These are phyloP conservation scores for Astatotilapia flaviijosephi DNA, from an alignment of 2,113 vertebrate species.

Conservation along the genomic window DNA sequence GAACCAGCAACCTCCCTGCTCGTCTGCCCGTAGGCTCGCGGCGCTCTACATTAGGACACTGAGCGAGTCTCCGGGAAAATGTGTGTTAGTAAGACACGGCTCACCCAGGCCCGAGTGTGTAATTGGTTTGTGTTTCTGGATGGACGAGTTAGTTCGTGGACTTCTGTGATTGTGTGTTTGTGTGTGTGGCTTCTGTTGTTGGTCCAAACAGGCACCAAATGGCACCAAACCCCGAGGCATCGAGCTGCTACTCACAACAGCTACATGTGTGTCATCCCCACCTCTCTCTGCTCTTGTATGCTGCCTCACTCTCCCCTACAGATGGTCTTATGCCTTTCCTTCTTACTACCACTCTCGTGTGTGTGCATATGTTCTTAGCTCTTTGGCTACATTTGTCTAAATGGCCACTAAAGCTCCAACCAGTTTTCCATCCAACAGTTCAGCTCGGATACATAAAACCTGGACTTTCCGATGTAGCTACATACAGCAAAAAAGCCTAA, in stretches of 20 bases:
- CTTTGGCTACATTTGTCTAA: background rate
- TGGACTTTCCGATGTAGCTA: rapidly evolving
- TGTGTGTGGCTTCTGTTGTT: background rate
- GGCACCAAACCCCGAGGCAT: constrained; percentile 34
- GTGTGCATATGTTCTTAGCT: background rate
- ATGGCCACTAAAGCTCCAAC: background rate
- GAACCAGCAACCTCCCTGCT: constrained; percentile 5
- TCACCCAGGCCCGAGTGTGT: background rate
- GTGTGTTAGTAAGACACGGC: constrained; percentile 40
- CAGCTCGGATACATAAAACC: background rate
- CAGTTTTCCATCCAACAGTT: background rate
- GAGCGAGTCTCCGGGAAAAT: constrained; percentile 14
- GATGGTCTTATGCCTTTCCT: background rate
- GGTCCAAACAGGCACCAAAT: constrained; percentile 35
- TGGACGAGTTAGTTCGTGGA: background rate
- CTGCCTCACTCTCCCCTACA: background rate
- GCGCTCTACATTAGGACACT: constrained; percentile 43
- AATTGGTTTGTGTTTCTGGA: background rate
- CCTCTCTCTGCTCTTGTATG: background rate
- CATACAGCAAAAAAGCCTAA: rapidly evolving
- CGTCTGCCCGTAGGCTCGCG: constrained; percentile 24
- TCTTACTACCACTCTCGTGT: background rate
- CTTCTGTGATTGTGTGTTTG: background rate
- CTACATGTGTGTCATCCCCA: constrained; percentile 6
- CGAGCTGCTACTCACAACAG: background rate